Evolutionary conservation across 2,888 invertebrate genomes (phyloP), one percentile per base, ranked within the genome.

Genomic region (Drosophila gaucha): DNA sequence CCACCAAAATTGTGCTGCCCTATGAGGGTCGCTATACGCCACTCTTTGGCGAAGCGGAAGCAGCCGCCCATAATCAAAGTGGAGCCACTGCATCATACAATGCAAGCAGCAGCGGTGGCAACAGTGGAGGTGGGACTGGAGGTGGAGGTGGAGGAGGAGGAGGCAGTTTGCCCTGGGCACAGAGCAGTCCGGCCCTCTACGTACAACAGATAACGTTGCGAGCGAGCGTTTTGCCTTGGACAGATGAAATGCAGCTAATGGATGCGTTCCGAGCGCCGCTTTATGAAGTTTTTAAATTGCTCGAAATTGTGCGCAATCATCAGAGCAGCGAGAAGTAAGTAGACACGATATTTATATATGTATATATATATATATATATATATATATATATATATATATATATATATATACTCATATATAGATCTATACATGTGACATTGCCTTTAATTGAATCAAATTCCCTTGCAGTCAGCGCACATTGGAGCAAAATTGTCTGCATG

Each of bases 241-340:
- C 94, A 58, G 94, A 94, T 68, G 95, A 96, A 79, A 92, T 98
- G 77, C 94, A 95, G 77, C 93, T 97, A 84, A 96, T 96, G 90
- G 98, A 98, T 93, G 98, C 98, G 41, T 97, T 98, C 91, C 94
- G 98, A 85, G 97, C 96, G 6, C 98, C 98, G 2, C 92, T 99
- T 1, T 95, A 96, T 86, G 97, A 97, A 93, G 96, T 96, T 20
- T 99, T 98, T 92, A 95, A 96, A 90, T 92, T 98, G 71, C 91
- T 97, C 52, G 97, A 98, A 92, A 94, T 96, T 60, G 94, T 98
- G 71, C 94, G 96, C 85, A 97, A 97, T 92, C 97, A 97, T 69
- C 91, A 91, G 79, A 89, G 90, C 68, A 84, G 73, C 63, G 89
- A 90, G 73, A 90, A 89, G 91, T 91, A 87, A 84, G 80, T 72